Evolutionary conservation across 2,888 invertebrate genomes (phyloP), one percentile per base, ranked within the genome.

Genomic region (Creontiades dilutus): DNA sequence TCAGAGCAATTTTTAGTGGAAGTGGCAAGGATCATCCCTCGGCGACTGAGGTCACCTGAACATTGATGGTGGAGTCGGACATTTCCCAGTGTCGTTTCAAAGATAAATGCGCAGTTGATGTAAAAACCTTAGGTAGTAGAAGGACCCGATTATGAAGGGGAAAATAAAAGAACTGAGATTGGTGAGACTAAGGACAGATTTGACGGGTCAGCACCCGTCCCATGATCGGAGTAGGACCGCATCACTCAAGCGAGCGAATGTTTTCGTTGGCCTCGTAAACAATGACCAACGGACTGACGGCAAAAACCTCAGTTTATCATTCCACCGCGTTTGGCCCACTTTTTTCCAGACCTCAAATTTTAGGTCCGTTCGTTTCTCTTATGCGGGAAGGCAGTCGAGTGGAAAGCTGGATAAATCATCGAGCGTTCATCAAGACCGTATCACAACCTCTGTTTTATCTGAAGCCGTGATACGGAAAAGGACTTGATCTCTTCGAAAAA

Each of bases 301-400:
- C 68, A 68, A 68, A 68, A 68, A 68, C 68, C 68, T 68, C 68
- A 68, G 68, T 68, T 68, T 68, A 68, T 68, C 68, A 68, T 68
- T 68, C 68, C 68, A 19, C 68, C n/a, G 27, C 11, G 68, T 68
- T 19, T 12, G 27, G 19, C 68, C 68, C 27, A 12, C 23, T 68
- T 68, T 19, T 23, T 68, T 19, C 68, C 27, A n/a, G 2, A n/a
- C 19, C 68, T 0, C 57, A 68, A 68, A 68, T 68, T 68, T 57
- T 57, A 5, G 57, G 68, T 68, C 23, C 68, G 23, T n/a, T 19
- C 52, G 16, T 52, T 68, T 68, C 23, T 23, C 68, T 57, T 57
- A n/a, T 23, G 68, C 68, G 3, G 0, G n/a, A n/a, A 61, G 61
- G 61, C 16, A 61, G 19, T 68, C 3, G 68, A 68, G 68, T 23